These are phyloP conservation scores for Bergia sp. DNA, from an alignment of 92 coral and sea anemone species.

Conservation along the genomic window DNA sequence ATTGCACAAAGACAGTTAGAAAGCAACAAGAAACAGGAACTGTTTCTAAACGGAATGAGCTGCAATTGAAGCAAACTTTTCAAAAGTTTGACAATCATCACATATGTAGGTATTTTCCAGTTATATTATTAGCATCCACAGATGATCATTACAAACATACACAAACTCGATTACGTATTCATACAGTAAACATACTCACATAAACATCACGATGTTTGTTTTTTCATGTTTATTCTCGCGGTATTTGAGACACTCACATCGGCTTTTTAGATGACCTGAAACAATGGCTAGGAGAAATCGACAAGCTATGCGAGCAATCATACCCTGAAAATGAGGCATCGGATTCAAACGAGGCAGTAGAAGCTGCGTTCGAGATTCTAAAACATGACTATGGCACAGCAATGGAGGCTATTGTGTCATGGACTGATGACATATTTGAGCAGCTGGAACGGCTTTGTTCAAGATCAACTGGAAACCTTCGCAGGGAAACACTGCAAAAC, in stretches of 20 bases:
- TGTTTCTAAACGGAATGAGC: too few species aligned
- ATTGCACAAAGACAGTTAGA: too few species aligned
- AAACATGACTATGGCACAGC: not conserved
- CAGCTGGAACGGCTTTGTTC: not conserved
- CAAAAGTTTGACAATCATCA: too few species aligned
- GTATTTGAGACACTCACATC: not conserved
- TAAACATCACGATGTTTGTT: not conserved
- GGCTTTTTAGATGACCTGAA: not conserved
- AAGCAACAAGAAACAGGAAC: too few species aligned
- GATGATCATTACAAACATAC: too few species aligned
- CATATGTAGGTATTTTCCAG: too few species aligned
- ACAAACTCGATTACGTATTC: too few species aligned
- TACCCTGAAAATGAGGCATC: not conserved
- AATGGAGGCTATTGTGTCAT: slow-evolving; percentile 2
- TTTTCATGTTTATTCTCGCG: too few species aligned
- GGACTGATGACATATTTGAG: not conserved
- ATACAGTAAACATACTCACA: not conserved
- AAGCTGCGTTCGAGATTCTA: not conserved
- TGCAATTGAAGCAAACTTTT: too few species aligned
- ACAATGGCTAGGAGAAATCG: not conserved
- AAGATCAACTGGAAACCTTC: not conserved
- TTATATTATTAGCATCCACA: too few species aligned
- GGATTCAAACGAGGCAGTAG: not conserved
- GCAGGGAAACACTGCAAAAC: not conserved
- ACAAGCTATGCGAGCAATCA: not conserved